These are phyloP conservation scores for Perdix hodgsoniae DNA, from an alignment of 2,797 vertebrate genomes.

Conservation along the genomic window DNA sequence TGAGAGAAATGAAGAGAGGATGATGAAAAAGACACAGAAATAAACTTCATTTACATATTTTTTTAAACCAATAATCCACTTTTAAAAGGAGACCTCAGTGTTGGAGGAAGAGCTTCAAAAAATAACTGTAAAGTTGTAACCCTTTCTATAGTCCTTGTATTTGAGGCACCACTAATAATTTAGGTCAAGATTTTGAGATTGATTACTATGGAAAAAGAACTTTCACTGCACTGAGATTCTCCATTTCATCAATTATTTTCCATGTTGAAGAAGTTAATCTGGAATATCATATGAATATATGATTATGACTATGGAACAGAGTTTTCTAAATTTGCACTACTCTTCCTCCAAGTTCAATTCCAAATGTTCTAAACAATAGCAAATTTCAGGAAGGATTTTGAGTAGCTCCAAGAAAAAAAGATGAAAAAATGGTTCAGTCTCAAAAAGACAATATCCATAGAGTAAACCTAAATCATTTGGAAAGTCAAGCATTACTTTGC, in stretches of 20 bases:
- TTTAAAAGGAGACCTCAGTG: not conserved
- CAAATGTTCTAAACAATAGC: not conserved
- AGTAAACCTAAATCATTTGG: not conserved
- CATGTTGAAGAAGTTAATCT: not conserved
- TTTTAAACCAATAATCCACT: not conserved
- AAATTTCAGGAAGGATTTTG: not conserved
- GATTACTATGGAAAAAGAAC: not conserved
- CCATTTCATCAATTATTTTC: not conserved
- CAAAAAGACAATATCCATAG: not conserved
- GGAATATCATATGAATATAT: not conserved
- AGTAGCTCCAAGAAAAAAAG: not conserved
- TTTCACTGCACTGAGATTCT: not conserved
- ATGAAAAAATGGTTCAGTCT: not conserved
- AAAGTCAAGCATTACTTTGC: not conserved
- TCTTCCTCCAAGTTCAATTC: not conserved
- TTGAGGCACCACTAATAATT: not conserved
- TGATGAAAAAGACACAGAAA: not conserved
- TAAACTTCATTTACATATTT: not conserved
- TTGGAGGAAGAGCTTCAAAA: not conserved
- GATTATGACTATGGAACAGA: not conserved
- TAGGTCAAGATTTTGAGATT: not conserved
- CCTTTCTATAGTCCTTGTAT: not conserved
- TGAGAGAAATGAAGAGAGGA: not conserved
- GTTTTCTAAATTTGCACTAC: not conserved
- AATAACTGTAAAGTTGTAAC: not conserved